Evolutionary conservation across 2,797 vertebrate species (phyloP), one percentile per base, ranked within the genome.

Genomic region (Liparis tanakae): DNA sequence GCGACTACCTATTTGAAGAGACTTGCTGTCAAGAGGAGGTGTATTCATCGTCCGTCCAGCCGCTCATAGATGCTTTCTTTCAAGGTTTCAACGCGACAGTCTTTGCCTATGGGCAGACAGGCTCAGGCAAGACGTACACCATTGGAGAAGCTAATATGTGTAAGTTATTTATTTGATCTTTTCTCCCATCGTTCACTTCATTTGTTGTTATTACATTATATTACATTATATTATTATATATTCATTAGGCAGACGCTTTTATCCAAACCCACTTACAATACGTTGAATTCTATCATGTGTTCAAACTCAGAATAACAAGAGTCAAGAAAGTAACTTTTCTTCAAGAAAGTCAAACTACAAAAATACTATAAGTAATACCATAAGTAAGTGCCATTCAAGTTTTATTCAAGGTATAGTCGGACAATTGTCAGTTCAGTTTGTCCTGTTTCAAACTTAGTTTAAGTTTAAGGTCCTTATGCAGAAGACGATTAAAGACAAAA

Each of bases 111-210:
- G 98, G 97, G 1, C 98, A 98, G 93, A 99, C 97, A 0, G 97
- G 98, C 79, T 98, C 97, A 0, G 98, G 98, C 62, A 99, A 99
- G 92, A 99, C 98, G 0, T 97, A 98, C 88, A 98, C 97, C 55
- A 96, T 99, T 78, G 98, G 98, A 61, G 97, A 97, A 91, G 95
- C 96, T 72, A 97, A 97, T 87, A 95, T 97, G 76, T 96, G 97
- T 98, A 89, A 97, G 97, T 96, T 57, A 90, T 95, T 81, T 93
- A 91, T 94, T 93, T 43, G 0, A 43, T 41, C 0, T 2, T 37
- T 71, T 62, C 3, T 20, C 51, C 20, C 7, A 17, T 30, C 74
- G 18, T 58, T 9, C 17, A 12, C 15, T 39, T 66, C 0, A 25
- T 5, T 37, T 72, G 8, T 10, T 71, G 8, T 30, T 4, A 30